A percentile compares a stretch with the other conserved stretches of the same genome.
phyloP scores from a whole-genome alignment of 2,113 vertebrate species.

The Urocitellus parryii region DNA sequence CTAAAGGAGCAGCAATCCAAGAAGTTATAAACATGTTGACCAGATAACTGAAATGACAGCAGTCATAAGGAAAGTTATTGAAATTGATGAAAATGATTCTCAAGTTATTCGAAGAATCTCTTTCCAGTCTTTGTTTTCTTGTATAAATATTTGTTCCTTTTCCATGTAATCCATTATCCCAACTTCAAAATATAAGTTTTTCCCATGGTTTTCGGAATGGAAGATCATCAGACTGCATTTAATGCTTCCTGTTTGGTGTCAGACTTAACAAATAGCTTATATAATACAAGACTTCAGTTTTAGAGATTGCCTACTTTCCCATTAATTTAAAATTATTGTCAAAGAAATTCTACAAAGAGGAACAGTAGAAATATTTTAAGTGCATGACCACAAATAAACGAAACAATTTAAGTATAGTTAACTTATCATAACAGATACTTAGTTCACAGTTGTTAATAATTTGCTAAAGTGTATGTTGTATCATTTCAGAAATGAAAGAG shows the following conservation, averaged over 20 bases:
- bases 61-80: constrained; percentile 97
- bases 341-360: constrained; percentile 51
- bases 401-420: constrained; percentile 34
- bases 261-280: constrained; percentile 1
- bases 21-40: constrained; percentile 94
- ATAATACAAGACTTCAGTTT: neutral
- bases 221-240: constrained; percentile 42
- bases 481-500: constrained; percentile 78
- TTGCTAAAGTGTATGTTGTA: constrained; percentile 56
- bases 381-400: neutral
- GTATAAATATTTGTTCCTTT: too few species aligned
- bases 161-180: neutral
- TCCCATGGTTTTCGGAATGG: constrained; percentile 7
- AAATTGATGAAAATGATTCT: constrained; percentile 91
- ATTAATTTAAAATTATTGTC: constrained; percentile 54
- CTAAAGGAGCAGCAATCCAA: constrained; percentile 97
- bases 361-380: constrained; percentile 32
- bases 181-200: constrained; percentile 38
- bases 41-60: constrained; percentile 99
- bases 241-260: constrained; percentile 2
- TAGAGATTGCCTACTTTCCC: constrained; percentile 24
- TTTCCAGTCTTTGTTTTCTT: too few species aligned
- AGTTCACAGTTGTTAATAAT: constrained; percentile 16
- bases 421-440: constrained; percentile 36
- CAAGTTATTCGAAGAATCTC: too few species aligned